Evolutionary conservation across 2,888 invertebrate genomes (phyloP).

Genomic region (Allolobophora icterica): DNA sequence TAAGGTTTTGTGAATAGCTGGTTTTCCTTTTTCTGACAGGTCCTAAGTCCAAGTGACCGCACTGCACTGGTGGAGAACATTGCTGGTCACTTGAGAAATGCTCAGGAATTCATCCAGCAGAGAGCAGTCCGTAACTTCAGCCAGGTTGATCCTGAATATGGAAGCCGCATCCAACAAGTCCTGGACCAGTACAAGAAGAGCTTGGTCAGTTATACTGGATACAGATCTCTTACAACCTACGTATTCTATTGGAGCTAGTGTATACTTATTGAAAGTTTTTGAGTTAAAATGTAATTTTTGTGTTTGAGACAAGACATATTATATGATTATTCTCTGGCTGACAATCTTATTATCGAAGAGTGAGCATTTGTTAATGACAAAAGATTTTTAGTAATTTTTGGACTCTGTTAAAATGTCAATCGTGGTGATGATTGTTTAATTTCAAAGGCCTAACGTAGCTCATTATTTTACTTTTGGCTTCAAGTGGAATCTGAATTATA

Average conservation of each 20-base stretch:
- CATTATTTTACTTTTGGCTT: not conserved
- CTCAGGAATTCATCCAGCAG: constrained; percentile 81
- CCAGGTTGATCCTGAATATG: constrained; percentile 81
- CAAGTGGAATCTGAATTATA: not conserved
- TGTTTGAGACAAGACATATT: not conserved
- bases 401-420: not conserved
- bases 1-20: not conserved
- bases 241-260: not conserved
- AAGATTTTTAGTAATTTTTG: not conserved
- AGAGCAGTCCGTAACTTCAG: constrained; percentile 83
- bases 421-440: too few relatives aligned
- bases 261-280: not conserved
- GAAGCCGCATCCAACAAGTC: constrained; percentile 59
- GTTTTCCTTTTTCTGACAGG: constrained; percentile 52
- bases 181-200: not conserved
- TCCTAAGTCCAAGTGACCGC: constrained; percentile 76
- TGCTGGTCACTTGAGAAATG: constrained; percentile 77
- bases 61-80: constrained; percentile 80
- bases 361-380: not conserved
- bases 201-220: not conserved
- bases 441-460: not conserved
- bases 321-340: not conserved
- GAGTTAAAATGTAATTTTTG: not conserved
- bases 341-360: not conserved
- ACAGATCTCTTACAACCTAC: not conserved